Evolutionary conservation across 1,140 invertebrate genomes (phyloP), one percentile per base, ranked within the genome.

Genomic region (Leucophenga varia): DNA sequence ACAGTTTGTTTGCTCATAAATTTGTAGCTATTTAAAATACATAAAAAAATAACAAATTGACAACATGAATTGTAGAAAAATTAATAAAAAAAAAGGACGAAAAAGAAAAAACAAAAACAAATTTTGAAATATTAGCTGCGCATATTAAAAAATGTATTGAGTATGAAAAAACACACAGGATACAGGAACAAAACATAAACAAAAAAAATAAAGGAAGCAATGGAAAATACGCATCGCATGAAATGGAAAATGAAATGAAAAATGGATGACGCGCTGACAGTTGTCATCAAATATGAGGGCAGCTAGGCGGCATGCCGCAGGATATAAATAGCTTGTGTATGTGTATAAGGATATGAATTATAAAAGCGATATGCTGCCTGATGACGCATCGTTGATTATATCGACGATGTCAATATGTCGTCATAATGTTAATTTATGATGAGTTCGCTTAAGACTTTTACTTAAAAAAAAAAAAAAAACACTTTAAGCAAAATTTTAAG

Each of bases 1-100:
- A 14, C 52, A 54, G 56, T 56, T 59, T 61, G 67, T n/a, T n/a
- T 59, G 59, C 54, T 65, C 61, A 65, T 65, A 65, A 65, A 65
- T 65, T 65, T 65, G 61, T 65, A 65, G 63, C 61, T 65, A 67
- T 67, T 65, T 65, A 65, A 63, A 58, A 63, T 63, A 61, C 47
- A 54, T 46, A 52, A 50, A 48, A 50, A 48, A 34, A 9, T 36
- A 9, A 45, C 22, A 45, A 34, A 34, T 34, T 34, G 31, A 8
- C 31, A 34, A 34, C 40, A 47, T 25, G 18, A 9, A 35, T n/a
- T n/a, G n/a, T n/a, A n/a, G n/a, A n/a, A n/a, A n/a, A n/a, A n/a
- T n/a, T n/a, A n/a, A n/a, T n/a, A n/a, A n/a, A n/a, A n/a, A n/a
- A n/a, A n/a, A n/a, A n/a, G n/a, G n/a, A n/a, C n/a, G n/a, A n/a